Evolutionary conservation across 1,140 invertebrate species (phyloP).

Genomic region (Drosophila orosa): DNA sequence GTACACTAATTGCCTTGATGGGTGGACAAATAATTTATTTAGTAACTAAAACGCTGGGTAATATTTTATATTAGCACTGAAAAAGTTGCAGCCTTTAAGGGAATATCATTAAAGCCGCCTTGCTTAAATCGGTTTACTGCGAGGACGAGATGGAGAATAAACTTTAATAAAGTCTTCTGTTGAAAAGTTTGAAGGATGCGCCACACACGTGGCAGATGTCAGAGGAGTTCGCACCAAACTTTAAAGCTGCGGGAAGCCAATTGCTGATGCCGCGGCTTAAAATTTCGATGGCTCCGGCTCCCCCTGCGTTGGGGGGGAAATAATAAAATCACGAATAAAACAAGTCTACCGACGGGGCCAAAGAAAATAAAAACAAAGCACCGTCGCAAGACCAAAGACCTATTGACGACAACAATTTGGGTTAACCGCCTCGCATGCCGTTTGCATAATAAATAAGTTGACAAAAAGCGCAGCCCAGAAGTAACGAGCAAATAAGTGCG

Average conservation of each 20-base stretch:
- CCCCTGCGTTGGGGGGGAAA: constrained; percentile 44
- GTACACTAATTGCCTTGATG: constrained; percentile 51
- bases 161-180: constrained; percentile 37
- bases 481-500: constrained; percentile 74
- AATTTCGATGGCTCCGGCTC: constrained; percentile 26
- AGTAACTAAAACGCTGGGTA: constrained; percentile 28
- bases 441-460: constrained; percentile 77
- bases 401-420: constrained; percentile 80
- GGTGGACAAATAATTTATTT: constrained; percentile 48
- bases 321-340: constrained; percentile 72
- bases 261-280: constrained; percentile 31
- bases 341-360: constrained; percentile 42
- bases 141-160: background rate
- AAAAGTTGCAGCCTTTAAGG: background rate
- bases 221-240: constrained; percentile 7
- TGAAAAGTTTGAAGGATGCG: constrained; percentile 33
- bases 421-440: constrained; percentile 76
- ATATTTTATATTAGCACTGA: constrained; percentile 17
- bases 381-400: constrained; percentile 55
- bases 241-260: constrained; percentile 43
- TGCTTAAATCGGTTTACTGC: constrained; percentile 19
- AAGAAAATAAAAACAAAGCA: constrained; percentile 55
- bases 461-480: constrained; percentile 51
- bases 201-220: constrained; percentile 28
- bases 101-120: background rate